Base-by-base conservation (phyloP, 2,888 invertebrate species). In the Sinodicranocentrus sp. region DNA sequence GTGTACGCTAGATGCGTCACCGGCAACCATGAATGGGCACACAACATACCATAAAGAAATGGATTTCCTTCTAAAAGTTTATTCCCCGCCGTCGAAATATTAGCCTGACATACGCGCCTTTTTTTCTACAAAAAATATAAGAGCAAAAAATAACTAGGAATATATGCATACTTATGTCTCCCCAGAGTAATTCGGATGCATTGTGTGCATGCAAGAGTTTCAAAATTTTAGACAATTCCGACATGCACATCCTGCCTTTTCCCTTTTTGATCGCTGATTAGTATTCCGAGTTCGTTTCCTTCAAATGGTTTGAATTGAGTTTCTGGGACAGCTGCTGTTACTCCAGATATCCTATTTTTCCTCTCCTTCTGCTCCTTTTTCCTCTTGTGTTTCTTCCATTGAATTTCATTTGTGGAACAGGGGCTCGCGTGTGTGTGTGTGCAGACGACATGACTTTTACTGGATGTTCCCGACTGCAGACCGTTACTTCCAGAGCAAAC, bases 271-370 rank as follows among this genome's bases (percentile, higher is more conserved):
- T 68, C 67, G 43, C 71, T 72, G 28, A 80, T 80, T 80, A 80
- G 73, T 72, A 80, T 80, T 72, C 80, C 67, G 15, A n/a, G 1
- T 43, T 54, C 73, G 73, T 72, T 67, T 44, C 65, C 65, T 65
- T 67, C 72, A 72, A 79, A 79, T 79, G 78, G 78, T 63, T 71
- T 63, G 80, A 61, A 72, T 80, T 72, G 73, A 67, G 72, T 73
- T 80, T 80, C 73, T 80, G 65, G 73, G 80, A 68, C 80, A 80
- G 79, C 63, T 72, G 79, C 79, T 79, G 65, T 52, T 43, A 28
- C 26, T 25, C 28, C 52, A 10, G 25, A 19, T n/a, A n/a, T n/a
- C n/a, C n/a, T n/a, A n/a, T n/a, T n/a, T n/a, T n/a, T n/a, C n/a
- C 63, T 65, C 6, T 25, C 33, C 5, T 28, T 65, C 13, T 73